Evolutionary conservation across 1,140 invertebrate species (phyloP), one percentile per base, ranked within the genome.

Genomic region (Halictus rubicundus): DNA sequence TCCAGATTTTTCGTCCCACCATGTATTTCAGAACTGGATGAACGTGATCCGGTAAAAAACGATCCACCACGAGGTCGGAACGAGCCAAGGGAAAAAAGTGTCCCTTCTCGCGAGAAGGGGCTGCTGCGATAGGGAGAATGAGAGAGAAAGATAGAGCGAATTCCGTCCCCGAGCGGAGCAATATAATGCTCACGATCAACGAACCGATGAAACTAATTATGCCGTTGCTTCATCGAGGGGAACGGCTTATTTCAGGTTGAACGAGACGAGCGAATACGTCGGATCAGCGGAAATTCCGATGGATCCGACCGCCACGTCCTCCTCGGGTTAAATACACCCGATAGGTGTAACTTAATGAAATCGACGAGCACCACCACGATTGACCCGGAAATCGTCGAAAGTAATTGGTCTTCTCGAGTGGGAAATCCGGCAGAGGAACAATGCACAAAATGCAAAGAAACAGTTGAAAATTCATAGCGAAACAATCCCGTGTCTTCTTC

Each of bases 171-270:
- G 61, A 68, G 52, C 37, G 59, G 25, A 54, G 85, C 42, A 61
- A 78, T 75, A 68, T 85, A 78, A 78, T 68, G 78, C 79, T 70
- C 79, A 12, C 70, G 79, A 70, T 81, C 66, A 81, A 78, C 75
- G 74, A 80, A 80, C 81, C 76, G 84, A 86, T 68, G 88, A 84
- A 87, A 87, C 83, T 89, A 88, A 89, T 88, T 89, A 87, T 76
- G 80, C 75, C 32, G 60, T 42, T 64, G 76, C 49, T 84, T 70
- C 64, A 46, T 75, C 25, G 37, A 19, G 52, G 49, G n/a, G 49
- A 21, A 12, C 12, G 82, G 87, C 88, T 90, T 87, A 89, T 89
- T 90, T 87, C 78, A 79, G 78, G 72, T 81, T 84, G 83, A 88
- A 89, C 83, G 81, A 82, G 88, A 87, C 64, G 75, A 66, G 49